A percentile compares a stretch with the other conserved stretches of the same genome.
These are phyloP conservation scores for Mobula hypostoma DNA, from an alignment of 2,113 vertebrate species.

Conservation along the genomic window DNA sequence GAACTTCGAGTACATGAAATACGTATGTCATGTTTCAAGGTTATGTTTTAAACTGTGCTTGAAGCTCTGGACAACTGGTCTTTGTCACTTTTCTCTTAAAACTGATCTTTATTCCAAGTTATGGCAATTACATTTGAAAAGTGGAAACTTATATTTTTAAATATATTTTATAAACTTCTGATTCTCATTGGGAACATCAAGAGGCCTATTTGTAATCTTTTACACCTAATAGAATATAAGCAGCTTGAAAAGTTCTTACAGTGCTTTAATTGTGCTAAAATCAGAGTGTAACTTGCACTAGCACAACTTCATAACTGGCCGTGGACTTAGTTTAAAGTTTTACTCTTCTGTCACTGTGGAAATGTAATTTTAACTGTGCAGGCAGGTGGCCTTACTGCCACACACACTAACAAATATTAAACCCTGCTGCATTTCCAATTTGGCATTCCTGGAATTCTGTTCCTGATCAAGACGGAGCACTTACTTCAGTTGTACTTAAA, in stretches of 20 bases:
- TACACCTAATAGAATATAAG: not conserved
- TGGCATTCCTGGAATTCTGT: conserved; percentile 4
- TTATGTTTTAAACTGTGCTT: not conserved
- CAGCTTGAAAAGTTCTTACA: not conserved
- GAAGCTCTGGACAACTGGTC: not conserved
- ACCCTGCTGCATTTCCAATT: not conserved
- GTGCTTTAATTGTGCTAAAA: not conserved
- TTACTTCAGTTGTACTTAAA: not conserved
- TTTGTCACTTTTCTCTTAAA: not conserved
- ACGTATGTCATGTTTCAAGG: not conserved
- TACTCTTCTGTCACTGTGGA: not conserved
- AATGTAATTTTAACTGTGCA: not conserved
- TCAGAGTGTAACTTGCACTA: not conserved
- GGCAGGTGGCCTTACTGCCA: not conserved
- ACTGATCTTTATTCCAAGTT: not conserved
- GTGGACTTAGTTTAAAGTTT: not conserved
- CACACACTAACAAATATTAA: not conserved
- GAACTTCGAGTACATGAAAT: not conserved
- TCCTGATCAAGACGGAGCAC: not conserved
- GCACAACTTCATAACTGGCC: not conserved
- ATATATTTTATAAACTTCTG: not conserved
- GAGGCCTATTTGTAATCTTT: not conserved
- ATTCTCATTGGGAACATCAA: not conserved
- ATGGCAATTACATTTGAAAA: not conserved
- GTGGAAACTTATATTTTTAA: not conserved